Conservation (phyloP, 2,888 invertebrate genomes). For the Amorpha juglandis region DNA sequence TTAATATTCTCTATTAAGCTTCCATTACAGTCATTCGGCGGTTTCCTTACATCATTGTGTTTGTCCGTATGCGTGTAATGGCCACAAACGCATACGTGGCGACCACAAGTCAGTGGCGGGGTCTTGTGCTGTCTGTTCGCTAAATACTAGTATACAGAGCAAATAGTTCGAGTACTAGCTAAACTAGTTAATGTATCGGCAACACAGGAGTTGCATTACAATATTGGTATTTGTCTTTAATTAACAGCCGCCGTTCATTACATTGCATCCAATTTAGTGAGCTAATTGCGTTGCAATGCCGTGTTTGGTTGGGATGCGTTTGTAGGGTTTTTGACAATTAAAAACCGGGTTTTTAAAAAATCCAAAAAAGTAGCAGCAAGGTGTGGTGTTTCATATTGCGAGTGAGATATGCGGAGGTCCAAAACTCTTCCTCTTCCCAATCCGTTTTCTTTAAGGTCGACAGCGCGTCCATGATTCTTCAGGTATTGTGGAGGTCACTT, state of each 20-base stretch:
- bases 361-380: no score
- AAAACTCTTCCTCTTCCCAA: no score
- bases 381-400: no score
- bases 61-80: conserved; percentile 35
- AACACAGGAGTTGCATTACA: conserved; percentile 30
- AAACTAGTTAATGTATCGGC: conserved; percentile 37
- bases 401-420: no score
- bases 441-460: no score
- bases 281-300: neutral
- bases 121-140: conserved; percentile 48
- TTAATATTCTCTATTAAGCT: neutral
- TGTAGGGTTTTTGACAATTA: neutral
- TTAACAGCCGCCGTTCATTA: conserved; percentile 30
- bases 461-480: no score
- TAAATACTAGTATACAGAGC: conserved; percentile 35
- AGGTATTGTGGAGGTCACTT: no score
- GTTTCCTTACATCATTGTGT: conserved; percentile 16
- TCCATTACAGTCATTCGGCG: neutral
- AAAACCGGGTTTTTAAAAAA: no score
- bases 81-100: no score
- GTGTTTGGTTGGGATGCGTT: neutral
- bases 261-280: conserved; percentile 1
- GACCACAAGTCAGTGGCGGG: conserved; percentile 38
- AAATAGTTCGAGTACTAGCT: conserved; percentile 37
- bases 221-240: conserved; percentile 40